Percentiles rank a stretch among this genome's conserved stretches.
Conservation (phyloP, 1,140 invertebrate genomes). For the Trinorchestia longiramus region DNA sequence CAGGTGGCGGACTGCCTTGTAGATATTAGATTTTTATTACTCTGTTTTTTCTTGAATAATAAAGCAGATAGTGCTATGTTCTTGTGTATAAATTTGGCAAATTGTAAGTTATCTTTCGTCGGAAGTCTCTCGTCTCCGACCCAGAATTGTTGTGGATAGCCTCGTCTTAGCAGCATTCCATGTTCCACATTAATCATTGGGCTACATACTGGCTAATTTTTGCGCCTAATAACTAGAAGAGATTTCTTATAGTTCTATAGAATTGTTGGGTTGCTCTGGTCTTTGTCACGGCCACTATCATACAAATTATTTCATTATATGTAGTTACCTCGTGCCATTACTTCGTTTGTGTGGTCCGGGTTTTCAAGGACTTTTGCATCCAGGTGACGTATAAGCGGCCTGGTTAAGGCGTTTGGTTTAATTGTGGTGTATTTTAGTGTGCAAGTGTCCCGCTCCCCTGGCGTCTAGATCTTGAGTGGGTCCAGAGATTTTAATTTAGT, state of each 20-base stretch:
- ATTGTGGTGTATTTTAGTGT: not conserved
- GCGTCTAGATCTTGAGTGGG: not conserved
- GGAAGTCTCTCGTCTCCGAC: no score
- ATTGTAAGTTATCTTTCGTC: not conserved
- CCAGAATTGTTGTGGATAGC: not conserved
- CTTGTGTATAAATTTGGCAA: not conserved
- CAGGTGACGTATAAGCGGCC: not conserved
- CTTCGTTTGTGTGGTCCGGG: not conserved
- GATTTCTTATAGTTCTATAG: not conserved
- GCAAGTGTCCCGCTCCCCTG: not conserved
- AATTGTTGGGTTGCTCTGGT: not conserved
- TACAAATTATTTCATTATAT: not conserved
- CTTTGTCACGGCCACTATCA: not conserved
- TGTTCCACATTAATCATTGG: not conserved
- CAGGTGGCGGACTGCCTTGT: no score
- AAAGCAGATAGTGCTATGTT: not conserved
- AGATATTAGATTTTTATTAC: not conserved
- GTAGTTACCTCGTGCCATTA: not conserved
- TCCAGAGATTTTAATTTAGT: not conserved
- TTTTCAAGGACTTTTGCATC: not conserved
- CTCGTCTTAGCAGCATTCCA: not conserved
- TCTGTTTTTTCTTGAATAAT: not conserved
- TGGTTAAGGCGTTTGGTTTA: not conserved
- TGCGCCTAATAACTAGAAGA: not conserved
- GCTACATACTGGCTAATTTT: not conserved